These are phyloP conservation scores for Zosterops hypoxanthus DNA, from an alignment of 2,113 vertebrate genomes.

Conservation along the genomic window DNA sequence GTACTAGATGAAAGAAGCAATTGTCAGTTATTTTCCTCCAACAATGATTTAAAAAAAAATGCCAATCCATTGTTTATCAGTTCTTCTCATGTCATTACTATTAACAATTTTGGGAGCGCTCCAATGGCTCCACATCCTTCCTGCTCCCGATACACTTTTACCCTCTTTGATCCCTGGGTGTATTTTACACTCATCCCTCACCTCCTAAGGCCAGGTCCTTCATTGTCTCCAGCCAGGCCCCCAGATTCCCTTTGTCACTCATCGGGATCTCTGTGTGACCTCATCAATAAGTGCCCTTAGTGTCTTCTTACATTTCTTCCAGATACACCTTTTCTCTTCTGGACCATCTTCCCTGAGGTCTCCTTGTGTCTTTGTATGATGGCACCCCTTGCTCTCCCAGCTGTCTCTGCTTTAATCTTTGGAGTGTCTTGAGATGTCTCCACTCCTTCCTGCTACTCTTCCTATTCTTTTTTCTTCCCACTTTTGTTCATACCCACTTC, in stretches of 20 bases:
- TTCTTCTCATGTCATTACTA: neutral
- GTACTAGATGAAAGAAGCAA: neutral
- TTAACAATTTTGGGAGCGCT: neutral
- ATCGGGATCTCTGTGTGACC: neutral
- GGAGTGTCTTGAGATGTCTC: neutral
- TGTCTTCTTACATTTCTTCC: neutral
- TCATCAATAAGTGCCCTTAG: neutral
- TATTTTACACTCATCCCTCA: neutral
- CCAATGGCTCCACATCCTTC: neutral
- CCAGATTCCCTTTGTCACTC: neutral
- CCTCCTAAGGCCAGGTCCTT: neutral
- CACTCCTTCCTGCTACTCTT: neutral
- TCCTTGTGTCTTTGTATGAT: neutral
- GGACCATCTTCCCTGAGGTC: neutral
- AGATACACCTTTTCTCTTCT: neutral
- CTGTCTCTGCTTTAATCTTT: neutral
- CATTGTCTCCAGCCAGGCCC: neutral
- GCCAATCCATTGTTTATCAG: neutral
- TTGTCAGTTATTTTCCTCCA: neutral
- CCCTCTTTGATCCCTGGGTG: neutral
- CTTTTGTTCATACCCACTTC: neutral
- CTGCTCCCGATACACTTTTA: neutral
- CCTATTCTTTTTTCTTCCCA: neutral
- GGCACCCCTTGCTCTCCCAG: neutral
- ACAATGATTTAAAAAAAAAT: neutral